Conservation (phyloP, 2,888 invertebrate genomes). For the Ennomos quercinarius region DNA sequence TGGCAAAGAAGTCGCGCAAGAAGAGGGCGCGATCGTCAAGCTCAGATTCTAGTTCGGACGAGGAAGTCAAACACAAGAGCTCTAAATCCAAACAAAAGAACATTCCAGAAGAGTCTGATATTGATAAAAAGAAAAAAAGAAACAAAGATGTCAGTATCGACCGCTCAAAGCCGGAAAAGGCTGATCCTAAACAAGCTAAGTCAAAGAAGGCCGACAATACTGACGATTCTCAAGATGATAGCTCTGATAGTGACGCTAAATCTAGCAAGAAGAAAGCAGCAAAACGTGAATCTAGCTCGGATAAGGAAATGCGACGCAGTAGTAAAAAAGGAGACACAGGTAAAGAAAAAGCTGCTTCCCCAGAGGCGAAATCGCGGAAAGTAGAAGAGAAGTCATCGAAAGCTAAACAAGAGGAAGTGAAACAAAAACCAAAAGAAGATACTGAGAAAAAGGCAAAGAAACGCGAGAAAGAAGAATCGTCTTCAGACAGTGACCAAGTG, state of each 20-base stretch:
- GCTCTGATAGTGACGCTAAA: conserved; percentile 82
- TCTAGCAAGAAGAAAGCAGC: conserved; percentile 80
- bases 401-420: conserved; percentile 81
- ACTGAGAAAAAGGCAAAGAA: conserved; percentile 86
- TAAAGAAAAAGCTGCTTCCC: conserved; percentile 71
- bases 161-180: conserved; percentile 70
- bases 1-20: conserved; percentile 78
- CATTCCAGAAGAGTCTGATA: conserved; percentile 78
- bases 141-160: conserved; percentile 70
- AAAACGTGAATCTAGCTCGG: conserved; percentile 77
- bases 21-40: conserved; percentile 79
- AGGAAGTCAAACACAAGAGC: conserved; percentile 78
- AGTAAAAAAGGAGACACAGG: conserved; percentile 66
- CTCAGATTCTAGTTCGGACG: conserved; percentile 82
- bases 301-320: conserved; percentile 71
- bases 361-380: conserved; percentile 71
- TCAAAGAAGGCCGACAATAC: conserved; percentile 73
- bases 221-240: conserved; percentile 76
- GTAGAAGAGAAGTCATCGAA: conserved; percentile 76
- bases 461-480: conserved; percentile 85
- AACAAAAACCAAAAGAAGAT: conserved; percentile 86
- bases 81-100: conserved; percentile 79
- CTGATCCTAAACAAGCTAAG: conserved; percentile 64
- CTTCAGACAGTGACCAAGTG: conserved; percentile 80
- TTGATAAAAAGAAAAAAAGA: conserved; percentile 76